Evolutionary conservation across 2,888 invertebrate species (phyloP).

Genomic region (Ptilodon capucinus): DNA sequence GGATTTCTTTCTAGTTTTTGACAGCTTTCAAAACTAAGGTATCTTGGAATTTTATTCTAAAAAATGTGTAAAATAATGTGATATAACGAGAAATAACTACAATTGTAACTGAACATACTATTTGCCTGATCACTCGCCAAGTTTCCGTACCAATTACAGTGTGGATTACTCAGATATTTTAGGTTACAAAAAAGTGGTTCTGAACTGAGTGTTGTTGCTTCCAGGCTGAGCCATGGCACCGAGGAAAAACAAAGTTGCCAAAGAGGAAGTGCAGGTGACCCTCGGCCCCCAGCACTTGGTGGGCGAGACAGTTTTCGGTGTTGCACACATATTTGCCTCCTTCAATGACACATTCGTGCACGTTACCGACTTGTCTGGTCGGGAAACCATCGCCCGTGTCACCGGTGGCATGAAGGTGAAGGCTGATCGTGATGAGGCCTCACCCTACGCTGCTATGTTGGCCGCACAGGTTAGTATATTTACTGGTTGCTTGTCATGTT

Average conservation of each 20-base stretch:
- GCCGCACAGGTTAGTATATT: conserved; percentile 92
- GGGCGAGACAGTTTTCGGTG: conserved; percentile 99
- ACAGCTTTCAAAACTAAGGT: conserved; percentile 79
- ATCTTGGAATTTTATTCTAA: conserved; percentile 48
- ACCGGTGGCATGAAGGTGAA: conserved; percentile 99
- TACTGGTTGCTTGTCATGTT: background rate
- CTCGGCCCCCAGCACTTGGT: conserved; percentile 98
- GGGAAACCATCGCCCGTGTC: conserved; percentile 96
- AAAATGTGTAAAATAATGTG: conserved; percentile 37
- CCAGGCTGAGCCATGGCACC: conserved; percentile 92
- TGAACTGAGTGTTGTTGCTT: conserved; percentile 68
- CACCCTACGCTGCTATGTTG: conserved; percentile 99
- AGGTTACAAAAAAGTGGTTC: conserved; percentile 69
- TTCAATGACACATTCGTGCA: conserved; percentile 99
- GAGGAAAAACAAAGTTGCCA: conserved; percentile 97
- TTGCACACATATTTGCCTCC: conserved; percentile 99
- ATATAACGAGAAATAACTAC: conserved; percentile 46
- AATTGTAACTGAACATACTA: conserved; percentile 16
- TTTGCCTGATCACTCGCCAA: conserved; percentile 12
- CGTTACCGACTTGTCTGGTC: conserved; percentile 99
- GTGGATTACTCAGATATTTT: conserved; percentile 65
- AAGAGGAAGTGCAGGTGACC: conserved; percentile 98
- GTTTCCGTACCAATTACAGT: conserved; percentile 29
- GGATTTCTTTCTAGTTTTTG: conserved; percentile 71
- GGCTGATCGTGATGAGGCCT: conserved; percentile 99